A percentile compares a stretch with the other conserved stretches of the same genome.
Evolutionary conservation across 1,140 invertebrate genomes (phyloP).

Genomic region (Gyrodactylus bullatarudis): DNA sequence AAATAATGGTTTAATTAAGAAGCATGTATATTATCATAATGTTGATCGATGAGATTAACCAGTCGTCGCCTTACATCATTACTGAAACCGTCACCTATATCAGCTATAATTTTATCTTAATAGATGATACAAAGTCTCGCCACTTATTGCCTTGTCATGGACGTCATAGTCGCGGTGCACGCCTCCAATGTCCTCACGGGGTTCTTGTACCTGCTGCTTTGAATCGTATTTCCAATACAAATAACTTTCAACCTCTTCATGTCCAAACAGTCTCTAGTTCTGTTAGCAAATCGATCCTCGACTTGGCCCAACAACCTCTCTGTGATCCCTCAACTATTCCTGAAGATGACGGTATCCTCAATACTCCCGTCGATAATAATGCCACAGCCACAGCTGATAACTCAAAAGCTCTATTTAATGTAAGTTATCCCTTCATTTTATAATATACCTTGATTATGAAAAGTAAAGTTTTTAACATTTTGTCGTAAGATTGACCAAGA

Average conservation of each 20-base stretch:
- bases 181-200: neutral
- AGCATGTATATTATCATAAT: no score
- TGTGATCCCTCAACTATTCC: neutral
- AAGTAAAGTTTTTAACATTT: no score
- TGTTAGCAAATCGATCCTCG: neutral
- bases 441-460: neutral
- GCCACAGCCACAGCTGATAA: neutral
- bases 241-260: neutral
- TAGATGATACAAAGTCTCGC: neutral
- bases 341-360: neutral
- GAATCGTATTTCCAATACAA: neutral
- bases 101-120: no score
- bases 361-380: neutral
- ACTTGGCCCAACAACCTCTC: neutral
- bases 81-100: no score
- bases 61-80: no score
- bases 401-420: neutral
- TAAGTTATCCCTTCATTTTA: neutral
- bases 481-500: no score
- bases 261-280: neutral
- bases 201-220: neutral
- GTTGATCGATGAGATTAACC: no score
- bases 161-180: neutral
- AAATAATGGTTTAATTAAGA: no score
- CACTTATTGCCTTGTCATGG: neutral